phyloP scores from a whole-genome alignment of 1,140 invertebrate genomes.

The Plectus sambesii region DNA sequence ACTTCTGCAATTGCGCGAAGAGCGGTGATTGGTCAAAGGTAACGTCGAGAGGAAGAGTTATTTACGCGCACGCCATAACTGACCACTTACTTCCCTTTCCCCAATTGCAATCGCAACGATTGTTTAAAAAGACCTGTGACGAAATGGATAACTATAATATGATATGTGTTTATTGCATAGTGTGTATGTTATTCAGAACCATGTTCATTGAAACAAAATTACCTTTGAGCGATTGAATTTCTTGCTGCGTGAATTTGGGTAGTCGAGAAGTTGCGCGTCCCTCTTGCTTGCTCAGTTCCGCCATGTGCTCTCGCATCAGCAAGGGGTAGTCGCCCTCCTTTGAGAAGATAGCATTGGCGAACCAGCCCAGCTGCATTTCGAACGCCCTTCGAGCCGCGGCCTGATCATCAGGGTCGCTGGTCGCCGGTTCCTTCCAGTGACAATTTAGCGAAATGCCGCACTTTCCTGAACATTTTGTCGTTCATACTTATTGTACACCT shows the following conservation, averaged over 20 bases:
- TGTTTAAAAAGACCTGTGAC: too few species aligned
- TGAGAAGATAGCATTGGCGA: conserved; percentile 41
- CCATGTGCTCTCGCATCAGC: conserved; percentile 39
- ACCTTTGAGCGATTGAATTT: conserved; percentile 30
- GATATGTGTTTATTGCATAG: too few species aligned
- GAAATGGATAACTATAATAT: too few species aligned
- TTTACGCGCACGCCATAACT: too few species aligned
- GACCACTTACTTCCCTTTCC: too few species aligned
- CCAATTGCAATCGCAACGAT: too few species aligned
- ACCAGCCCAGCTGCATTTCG: conserved; percentile 44
- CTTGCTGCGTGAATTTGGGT: conserved; percentile 43
- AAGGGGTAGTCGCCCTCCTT: conserved; percentile 45
- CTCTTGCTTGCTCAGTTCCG: conserved; percentile 28
- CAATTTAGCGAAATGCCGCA: conserved; percentile 36
- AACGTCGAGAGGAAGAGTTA: too few species aligned
- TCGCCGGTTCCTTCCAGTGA: conserved; percentile 31
- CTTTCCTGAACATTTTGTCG: conserved; percentile 16
- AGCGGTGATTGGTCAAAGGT: too few species aligned
- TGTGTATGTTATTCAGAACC: too few species aligned
- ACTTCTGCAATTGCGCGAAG: too few species aligned
- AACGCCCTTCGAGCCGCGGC: conserved; percentile 36
- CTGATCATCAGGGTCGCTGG: conserved; percentile 17
- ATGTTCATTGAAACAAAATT: conserved; percentile 1
- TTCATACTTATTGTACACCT: conserved; percentile 5
- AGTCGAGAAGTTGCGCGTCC: conserved; percentile 31